Percentiles rank a stretch among this genome's conserved stretches.
phyloP scores from a whole-genome alignment of 1,140 invertebrate genomes.

The Camponotus floridanus region DNA sequence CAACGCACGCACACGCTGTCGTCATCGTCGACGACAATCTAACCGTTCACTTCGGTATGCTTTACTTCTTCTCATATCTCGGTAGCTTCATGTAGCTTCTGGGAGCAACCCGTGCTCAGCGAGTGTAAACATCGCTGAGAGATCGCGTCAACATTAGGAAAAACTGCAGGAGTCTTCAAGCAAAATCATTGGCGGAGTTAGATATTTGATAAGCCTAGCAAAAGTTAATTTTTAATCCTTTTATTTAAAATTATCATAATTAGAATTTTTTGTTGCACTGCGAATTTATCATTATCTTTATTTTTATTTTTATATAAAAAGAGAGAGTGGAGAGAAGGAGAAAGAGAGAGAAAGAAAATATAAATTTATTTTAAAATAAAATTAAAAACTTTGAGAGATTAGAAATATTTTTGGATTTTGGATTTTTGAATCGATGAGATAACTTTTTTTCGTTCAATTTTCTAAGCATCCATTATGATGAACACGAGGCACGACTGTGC shows the following conservation, averaged over 20 bases:
- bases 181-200: not conserved
- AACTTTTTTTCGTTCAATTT: constrained; percentile 40
- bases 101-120: not conserved
- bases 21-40: constrained; percentile 34
- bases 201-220: not conserved
- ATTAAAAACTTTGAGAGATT: not conserved
- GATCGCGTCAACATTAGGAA: not conserved
- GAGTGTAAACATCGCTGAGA: not conserved
- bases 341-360: not conserved
- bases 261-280: not conserved
- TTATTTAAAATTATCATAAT: not conserved
- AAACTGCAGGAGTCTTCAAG: not conserved
- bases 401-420: not conserved
- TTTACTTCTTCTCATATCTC: constrained; percentile 55
- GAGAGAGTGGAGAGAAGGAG: too few species aligned
- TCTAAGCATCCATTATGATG: constrained; percentile 25
- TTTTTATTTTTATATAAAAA: not conserved
- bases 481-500: constrained; percentile 32
- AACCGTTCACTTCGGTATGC: constrained; percentile 67
- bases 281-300: not conserved
- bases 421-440: not conserved
- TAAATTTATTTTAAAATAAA: not conserved
- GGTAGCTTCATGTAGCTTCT: constrained; percentile 30
- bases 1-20: constrained; percentile 52
- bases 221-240: not conserved